Conservation (phyloP, 1,140 invertebrate species). For the Heterodera schachtii region DNA sequence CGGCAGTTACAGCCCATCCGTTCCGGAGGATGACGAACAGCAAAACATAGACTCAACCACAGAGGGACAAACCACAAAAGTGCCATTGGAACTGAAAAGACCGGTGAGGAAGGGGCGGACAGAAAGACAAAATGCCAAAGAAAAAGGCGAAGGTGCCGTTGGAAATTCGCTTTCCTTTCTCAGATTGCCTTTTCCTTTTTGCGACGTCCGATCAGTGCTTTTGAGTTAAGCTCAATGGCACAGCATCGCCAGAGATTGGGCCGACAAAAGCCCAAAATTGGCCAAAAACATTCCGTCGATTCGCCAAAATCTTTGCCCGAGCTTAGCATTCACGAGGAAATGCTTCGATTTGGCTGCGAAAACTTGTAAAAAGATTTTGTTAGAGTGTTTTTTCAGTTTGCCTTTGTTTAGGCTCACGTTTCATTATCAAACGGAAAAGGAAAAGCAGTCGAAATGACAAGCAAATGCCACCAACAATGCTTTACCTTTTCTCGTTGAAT, state of each 20-base stretch:
- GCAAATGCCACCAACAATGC: conserved; percentile 33
- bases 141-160: no score
- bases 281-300: neutral
- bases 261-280: neutral
- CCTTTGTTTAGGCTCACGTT: conserved; percentile 60
- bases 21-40: conserved; percentile 10
- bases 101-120: neutral
- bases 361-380: conserved; percentile 31
- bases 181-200: conserved; percentile 44
- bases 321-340: conserved; percentile 44
- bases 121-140: neutral
- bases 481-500: no score
- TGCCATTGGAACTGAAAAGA: conserved; percentile 7
- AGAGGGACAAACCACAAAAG: neutral
- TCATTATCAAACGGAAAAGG: no score
- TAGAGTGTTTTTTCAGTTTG: no score
- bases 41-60: neutral
- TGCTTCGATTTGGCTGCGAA: conserved; percentile 58
- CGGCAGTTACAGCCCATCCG: conserved; percentile 24
- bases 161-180: conserved; percentile 30
- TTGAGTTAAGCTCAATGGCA: conserved; percentile 33
- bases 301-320: neutral
- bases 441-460: no score
- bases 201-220: conserved; percentile 47
- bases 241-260: conserved; percentile 33